Percentiles rank a stretch among this genome's conserved stretches.
Conservation (phyloP, 2,113 vertebrate genomes). For the Ibidorhyncha struthersii region DNA sequence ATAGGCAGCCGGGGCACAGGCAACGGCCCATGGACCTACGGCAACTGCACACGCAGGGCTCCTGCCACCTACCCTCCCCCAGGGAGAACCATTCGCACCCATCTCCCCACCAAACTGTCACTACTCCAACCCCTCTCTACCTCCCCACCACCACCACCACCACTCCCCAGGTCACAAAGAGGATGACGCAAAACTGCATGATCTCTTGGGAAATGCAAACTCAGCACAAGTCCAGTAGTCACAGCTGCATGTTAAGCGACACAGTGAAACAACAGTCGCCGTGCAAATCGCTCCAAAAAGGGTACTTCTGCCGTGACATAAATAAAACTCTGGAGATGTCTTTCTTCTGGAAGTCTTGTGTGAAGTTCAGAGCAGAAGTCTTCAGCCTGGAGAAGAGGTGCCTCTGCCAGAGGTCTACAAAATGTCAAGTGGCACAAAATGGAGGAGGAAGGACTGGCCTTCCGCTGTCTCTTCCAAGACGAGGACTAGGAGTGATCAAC, state of each 20-base stretch:
- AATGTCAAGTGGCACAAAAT: background rate
- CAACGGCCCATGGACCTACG: accelerated
- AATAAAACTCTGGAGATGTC: background rate
- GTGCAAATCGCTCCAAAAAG: accelerated
- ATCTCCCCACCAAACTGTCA: background rate
- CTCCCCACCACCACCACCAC: too few species aligned
- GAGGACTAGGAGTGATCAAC: accelerated
- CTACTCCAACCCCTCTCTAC: too few species aligned
- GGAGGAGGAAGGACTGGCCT: background rate
- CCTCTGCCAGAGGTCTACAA: background rate
- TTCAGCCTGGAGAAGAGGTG: background rate
- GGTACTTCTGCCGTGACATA: background rate
- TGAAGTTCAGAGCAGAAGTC: background rate
- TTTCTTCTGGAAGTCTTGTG: background rate
- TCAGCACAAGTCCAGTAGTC: background rate
- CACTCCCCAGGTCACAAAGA: too few species aligned
- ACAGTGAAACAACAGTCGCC: accelerated
- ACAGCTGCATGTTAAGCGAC: background rate
- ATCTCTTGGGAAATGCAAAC: background rate
- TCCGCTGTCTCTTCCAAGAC: background rate
- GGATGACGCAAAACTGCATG: accelerated
- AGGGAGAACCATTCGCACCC: accelerated
- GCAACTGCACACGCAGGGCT: background rate
- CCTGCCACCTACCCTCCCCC: accelerated
- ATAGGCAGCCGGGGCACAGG: accelerated